These are phyloP conservation scores for Odiellus spinosus DNA, from an alignment of 2,888 invertebrate genomes.

Conservation along the genomic window DNA sequence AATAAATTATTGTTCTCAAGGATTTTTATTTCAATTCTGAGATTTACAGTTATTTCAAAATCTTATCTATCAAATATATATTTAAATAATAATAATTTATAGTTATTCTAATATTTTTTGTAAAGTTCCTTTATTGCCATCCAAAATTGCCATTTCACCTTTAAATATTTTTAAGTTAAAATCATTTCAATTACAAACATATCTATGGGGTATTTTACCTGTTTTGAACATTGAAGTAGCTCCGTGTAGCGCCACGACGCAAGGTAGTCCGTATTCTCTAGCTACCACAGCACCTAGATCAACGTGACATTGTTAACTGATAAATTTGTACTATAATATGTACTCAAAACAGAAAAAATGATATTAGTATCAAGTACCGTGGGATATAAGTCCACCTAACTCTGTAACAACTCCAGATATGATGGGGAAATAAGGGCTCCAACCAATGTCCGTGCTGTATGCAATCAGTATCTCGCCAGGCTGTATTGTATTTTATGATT, in stretches of 20 bases:
- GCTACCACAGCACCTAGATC: conserved; percentile 57
- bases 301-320: no score
- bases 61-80: no score
- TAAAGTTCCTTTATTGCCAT: conserved; percentile 12
- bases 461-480: conserved; percentile 58
- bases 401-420: conserved; percentile 62
- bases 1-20: no score
- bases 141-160: conserved; percentile 14
- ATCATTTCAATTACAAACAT: not conserved
- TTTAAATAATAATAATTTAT: no score
- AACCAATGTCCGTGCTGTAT: conserved; percentile 60
- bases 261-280: conserved; percentile 63
- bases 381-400: conserved; percentile 63
- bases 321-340: no score
- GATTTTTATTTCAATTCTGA: no score
- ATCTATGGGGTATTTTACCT: conserved; percentile 5
- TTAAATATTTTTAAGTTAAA: not conserved
- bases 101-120: conserved; percentile 4
- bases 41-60: no score
- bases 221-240: conserved; percentile 37
- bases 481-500: conserved; percentile 3
- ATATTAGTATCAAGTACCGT: conserved; percentile 40
- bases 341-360: no score
- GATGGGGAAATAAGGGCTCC: conserved; percentile 70
- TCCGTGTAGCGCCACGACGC: conserved; percentile 51